Evolutionary conservation across 2,113 vertebrate species (phyloP), one percentile per base, ranked within the genome.

Genomic region (Glareola pratincola): DNA sequence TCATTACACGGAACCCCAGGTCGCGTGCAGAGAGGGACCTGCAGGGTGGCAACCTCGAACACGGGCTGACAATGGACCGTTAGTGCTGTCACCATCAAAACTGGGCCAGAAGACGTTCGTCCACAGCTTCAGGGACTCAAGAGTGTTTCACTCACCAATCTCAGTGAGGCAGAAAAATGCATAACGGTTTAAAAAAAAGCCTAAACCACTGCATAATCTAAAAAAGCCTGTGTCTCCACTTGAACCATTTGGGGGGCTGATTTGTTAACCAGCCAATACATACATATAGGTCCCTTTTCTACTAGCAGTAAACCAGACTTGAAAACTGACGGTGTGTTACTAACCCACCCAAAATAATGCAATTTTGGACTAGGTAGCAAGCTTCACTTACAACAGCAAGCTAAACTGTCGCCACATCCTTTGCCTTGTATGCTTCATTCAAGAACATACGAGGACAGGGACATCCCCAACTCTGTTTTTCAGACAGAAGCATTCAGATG

Each of bases 1-100:
- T 12, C 30, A 26, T 27, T 11, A 37, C 17, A 8, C 9, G 45
- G 59, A 67, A 60, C 8, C 27, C n/a, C 82, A 3, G 6, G 43
- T 39, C 7, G 2, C 4, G 3, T n/a, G 18, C 6, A 9, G 32
- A 59, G 53, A 37, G 39, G 10, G 14, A n/a, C 7, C 32, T 8
- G 56, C n/a, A 12, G 48, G 9, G 39, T 27, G 56, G 56, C 1
- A 34, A 41, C 56, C 37, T 18, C 73, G 12, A 53, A 30, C 18
- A 16, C 22, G 6, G 27, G 34, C 48, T 20, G 56, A 39, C 34
- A 36, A 60, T 0, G 3, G 36, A 62, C 56, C 2, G 0, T 18
- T 17, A 11, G 29, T 22, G 27, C 60, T 43, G 37, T 22, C 45
- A 19, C 37, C 41, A 12, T 10, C 53, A 20, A 32, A 47, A 15